Conservation (phyloP, 2,888 invertebrate genomes). For the Acronicta aceris region DNA sequence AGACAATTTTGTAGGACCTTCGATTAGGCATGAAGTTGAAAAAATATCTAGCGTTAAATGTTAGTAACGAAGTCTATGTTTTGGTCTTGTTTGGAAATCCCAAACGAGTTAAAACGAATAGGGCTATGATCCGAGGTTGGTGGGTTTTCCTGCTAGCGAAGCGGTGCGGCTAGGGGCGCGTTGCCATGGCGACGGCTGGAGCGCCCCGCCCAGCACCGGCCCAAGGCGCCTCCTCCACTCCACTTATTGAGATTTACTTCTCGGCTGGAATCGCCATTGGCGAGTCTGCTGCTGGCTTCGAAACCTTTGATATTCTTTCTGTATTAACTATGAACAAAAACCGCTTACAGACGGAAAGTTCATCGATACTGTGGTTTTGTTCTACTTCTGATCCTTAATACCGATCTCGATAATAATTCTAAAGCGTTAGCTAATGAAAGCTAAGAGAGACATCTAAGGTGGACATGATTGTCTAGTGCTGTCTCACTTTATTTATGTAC, state of each 20-base stretch:
- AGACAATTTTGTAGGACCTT: constrained; percentile 27
- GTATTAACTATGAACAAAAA: constrained; percentile 20
- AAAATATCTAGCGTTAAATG: constrained; percentile 6
- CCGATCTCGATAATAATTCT: constrained; percentile 12
- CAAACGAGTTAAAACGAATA: constrained; percentile 45
- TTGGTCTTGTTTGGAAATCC: constrained; percentile 42
- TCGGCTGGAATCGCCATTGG: constrained; percentile 71
- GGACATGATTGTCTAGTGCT: neutral
- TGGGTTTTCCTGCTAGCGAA: constrained; percentile 63
- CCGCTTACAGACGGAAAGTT: constrained; percentile 5
- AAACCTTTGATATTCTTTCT: constrained; percentile 41
- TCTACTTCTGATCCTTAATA: constrained; percentile 23
- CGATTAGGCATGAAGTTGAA: constrained; percentile 15
- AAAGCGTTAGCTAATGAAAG: neutral
- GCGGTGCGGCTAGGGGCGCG: constrained; percentile 71
- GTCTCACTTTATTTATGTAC: neutral
- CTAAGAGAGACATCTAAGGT: neutral
- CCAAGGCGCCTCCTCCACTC: constrained; percentile 68
- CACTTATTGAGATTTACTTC: constrained; percentile 75
- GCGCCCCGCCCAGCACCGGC: constrained; percentile 79
- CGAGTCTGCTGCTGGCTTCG: constrained; percentile 59
- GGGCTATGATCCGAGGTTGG: constrained; percentile 50
- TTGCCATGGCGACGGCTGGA: constrained; percentile 81
- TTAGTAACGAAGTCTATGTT: constrained; percentile 14
- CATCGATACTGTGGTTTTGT: constrained; percentile 1